Base-by-base conservation (phyloP, 1,140 invertebrate species). In the Teleopsis dalmanni region DNA sequence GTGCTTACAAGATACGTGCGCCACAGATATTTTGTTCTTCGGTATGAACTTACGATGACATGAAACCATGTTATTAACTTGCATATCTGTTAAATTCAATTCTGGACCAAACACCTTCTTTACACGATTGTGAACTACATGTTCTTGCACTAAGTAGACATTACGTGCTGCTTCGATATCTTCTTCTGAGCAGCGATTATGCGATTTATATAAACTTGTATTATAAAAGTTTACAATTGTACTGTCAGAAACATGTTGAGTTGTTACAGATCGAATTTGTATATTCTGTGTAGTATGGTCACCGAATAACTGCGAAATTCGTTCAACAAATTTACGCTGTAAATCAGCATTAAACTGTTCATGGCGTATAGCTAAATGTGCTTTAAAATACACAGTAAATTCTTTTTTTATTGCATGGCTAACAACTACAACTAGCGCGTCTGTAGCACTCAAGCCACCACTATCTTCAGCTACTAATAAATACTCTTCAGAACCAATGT, bases 341-440 rank as follows among this genome's bases (percentile, higher is more conserved):
- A 81, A 72, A 0, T 89, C 79, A 47, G 81, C 85, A 4, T 78
- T 78, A 48, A 95, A 88, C 3, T 76, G 70, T 4, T 86, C 77
- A 62, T 83, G 88, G 0, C 82, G 77, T 18, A 80, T 78, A 43
- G 85, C 82, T 53, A 95, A 64, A 2, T 80, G 86, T 75, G 94
- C 85, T 40, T 81, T 82, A 59, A 91, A 90, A 58, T 87, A 81
- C 25, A 86, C 77, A 65, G 79, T 75, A 68, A 84, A 67, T 58
- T 77, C 57, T 54, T 59, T 68, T 58, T 62, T 75, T 56, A 68
- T 76, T 73, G 38, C 73, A 61, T 43, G 78, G 69, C 6, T 79
- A 1, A 92, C 85, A 44, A 82, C 80, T 1, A 93, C 86, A 31
- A 88, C 81, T 4, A 93, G 70, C 37, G 84, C 85, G 72, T 92